phyloP scores from a whole-genome alignment of 2,113 vertebrate genomes.

The Hemiscyllium ocellatum region DNA sequence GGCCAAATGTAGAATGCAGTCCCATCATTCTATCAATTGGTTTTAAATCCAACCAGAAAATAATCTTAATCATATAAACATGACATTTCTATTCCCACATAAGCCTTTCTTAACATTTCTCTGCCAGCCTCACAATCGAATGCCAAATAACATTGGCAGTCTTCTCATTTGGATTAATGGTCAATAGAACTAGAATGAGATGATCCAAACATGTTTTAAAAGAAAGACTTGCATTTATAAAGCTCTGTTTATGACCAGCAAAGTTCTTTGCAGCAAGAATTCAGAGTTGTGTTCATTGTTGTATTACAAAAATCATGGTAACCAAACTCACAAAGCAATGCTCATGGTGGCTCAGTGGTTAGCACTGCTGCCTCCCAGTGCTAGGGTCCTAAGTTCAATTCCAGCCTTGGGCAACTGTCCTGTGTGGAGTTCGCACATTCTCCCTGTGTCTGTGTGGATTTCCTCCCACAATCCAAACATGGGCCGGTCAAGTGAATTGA shows the following conservation, averaged over 20 bases:
- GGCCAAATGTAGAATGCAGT: background rate
- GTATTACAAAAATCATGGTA: background rate
- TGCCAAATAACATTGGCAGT: background rate
- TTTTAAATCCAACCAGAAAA: background rate
- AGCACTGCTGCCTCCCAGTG: too few species aligned
- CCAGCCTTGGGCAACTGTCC: too few species aligned
- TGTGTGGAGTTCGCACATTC: too few species aligned
- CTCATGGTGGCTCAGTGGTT: too few species aligned
- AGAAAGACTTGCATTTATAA: background rate
- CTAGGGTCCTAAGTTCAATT: too few species aligned
- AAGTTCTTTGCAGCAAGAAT: background rate
- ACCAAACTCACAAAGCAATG: background rate
- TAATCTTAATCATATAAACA: background rate
- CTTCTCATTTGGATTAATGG: background rate
- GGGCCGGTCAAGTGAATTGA: too few species aligned
- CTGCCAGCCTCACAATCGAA: background rate
- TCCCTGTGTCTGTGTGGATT: too few species aligned
- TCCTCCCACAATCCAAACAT: too few species aligned
- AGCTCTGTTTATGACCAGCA: background rate
- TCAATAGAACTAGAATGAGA: background rate
- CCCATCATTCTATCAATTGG: background rate
- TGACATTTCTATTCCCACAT: background rate
- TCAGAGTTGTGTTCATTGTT: background rate
- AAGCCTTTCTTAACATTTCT: background rate
- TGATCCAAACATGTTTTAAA: background rate